These are phyloP conservation scores for Nemopilema nomurai DNA, from an alignment of 30 jellyfish, hydroid and myxozoan genomes.

Conservation along the genomic window DNA sequence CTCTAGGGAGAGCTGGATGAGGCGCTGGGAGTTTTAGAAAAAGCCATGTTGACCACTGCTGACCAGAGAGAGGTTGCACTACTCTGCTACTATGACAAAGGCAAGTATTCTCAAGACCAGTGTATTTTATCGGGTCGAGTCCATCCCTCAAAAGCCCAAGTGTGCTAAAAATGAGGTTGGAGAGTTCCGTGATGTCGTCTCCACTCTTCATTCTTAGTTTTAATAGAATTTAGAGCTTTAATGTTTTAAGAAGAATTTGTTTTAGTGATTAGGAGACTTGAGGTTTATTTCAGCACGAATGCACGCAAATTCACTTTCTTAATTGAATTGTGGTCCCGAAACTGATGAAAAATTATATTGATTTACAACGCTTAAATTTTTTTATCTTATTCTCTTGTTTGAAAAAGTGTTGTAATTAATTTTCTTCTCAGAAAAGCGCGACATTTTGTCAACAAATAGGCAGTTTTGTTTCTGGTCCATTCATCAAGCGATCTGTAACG, in stretches of 20 bases:
- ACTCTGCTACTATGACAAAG: constrained; percentile 90
- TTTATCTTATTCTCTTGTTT: neutral
- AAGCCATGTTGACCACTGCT: constrained; percentile 71
- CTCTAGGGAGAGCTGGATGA: constrained; percentile 89
- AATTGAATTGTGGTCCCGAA: neutral
- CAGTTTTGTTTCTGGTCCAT: too few species aligned
- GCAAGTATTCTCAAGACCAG: constrained; percentile 11
- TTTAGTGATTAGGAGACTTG: neutral
- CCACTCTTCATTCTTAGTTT: neutral
- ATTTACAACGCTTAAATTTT: neutral
- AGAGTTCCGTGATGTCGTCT: too few species aligned
- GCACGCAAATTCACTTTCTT: neutral
- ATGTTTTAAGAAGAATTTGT: neutral
- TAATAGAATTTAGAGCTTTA: neutral
- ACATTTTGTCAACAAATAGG: too few species aligned
- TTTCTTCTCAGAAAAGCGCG: too few species aligned
- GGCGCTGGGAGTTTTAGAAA: constrained; percentile 71
- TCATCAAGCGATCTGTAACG: too few species aligned
- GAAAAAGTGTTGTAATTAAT: neutral
- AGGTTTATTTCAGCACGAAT: neutral
- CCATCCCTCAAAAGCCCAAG: too few species aligned
- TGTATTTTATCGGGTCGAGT: too few species aligned
- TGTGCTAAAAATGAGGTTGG: too few species aligned
- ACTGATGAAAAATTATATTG: neutral
- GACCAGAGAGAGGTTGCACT: constrained; percentile 94